Conservation (phyloP, 2,888 invertebrate genomes). For the Sturmia bella region DNA sequence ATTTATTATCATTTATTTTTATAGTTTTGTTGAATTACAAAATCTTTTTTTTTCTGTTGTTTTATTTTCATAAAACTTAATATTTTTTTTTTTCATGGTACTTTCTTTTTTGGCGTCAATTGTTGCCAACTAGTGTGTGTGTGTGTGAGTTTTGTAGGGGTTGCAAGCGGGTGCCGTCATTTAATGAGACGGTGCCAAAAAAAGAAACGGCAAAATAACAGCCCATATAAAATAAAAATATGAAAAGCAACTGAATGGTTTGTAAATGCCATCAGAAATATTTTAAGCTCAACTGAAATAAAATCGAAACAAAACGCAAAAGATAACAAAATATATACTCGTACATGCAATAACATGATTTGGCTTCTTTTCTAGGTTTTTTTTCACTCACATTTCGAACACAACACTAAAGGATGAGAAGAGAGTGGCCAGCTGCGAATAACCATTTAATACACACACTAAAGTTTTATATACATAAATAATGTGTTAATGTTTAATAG, state of each 20-base stretch:
- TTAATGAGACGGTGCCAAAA: slow-evolving; percentile 41
- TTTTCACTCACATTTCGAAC: not conserved
- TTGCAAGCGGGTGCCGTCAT: slow-evolving; percentile 33
- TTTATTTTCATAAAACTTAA: slow-evolving; percentile 42
- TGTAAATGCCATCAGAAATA: slow-evolving; percentile 16
- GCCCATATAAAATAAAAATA: slow-evolving; percentile 57
- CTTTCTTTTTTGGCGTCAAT: slow-evolving; percentile 50
- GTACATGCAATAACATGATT: slow-evolving; percentile 57
- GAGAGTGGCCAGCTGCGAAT: slow-evolving; percentile 40
- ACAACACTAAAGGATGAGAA: not conserved
- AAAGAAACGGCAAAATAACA: slow-evolving; percentile 43
- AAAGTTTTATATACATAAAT: too few species aligned
- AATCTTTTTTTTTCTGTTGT: slow-evolving; percentile 39
- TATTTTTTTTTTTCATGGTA: slow-evolving; percentile 27
- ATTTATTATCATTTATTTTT: slow-evolving; percentile 35
- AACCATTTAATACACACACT: not conserved
- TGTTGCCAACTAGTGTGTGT: slow-evolving; percentile 54
- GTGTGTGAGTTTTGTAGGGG: not conserved
- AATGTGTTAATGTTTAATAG: too few species aligned
- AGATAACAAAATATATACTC: slow-evolving; percentile 59
- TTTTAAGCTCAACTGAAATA: slow-evolving; percentile 39
- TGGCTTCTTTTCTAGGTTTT: slow-evolving; percentile 37
- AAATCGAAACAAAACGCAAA: slow-evolving; percentile 60
- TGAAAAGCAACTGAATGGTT: slow-evolving; percentile 53
- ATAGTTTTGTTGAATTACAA: slow-evolving; percentile 41